Conservation (phyloP, 92 coral and sea anemone genomes). For the Palythoa grandis region DNA sequence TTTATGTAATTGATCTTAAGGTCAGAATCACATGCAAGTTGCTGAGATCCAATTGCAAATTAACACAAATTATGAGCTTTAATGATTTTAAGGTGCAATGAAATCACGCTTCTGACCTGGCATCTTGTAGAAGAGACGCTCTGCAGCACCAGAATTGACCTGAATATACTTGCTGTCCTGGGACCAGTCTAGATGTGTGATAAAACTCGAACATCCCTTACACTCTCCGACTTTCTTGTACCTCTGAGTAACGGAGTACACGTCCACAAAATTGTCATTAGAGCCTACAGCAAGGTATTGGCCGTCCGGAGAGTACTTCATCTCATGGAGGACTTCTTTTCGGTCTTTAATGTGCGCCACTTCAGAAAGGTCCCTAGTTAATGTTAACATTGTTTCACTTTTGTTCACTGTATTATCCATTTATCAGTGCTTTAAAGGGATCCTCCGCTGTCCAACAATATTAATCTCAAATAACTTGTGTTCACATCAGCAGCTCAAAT, state of each 20-base stretch:
- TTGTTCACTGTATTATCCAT: neutral
- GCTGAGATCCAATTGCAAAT: too few relatives aligned
- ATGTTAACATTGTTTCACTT: neutral
- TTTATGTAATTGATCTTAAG: too few relatives aligned
- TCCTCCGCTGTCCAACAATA: too few relatives aligned
- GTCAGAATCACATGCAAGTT: too few relatives aligned
- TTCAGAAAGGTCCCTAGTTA: conserved; percentile 88
- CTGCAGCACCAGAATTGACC: conserved; percentile 98
- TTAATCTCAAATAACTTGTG: too few relatives aligned
- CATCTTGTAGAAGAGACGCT: conserved; percentile 92
- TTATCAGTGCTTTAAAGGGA: neutral
- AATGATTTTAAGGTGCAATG: neutral
- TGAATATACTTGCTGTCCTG: conserved; percentile 95
- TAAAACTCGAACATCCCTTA: conserved; percentile 96
- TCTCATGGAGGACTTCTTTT: conserved; percentile 92
- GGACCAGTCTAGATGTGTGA: conserved; percentile 99
- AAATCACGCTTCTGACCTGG: conserved; percentile 71
- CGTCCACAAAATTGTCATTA: conserved; percentile 98
- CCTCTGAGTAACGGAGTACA: conserved; percentile 90
- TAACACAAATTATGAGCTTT: neutral
- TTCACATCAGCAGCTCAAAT: too few relatives aligned
- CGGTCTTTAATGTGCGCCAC: conserved; percentile 90
- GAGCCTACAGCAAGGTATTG: conserved; percentile 97
- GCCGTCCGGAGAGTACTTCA: conserved; percentile 98
- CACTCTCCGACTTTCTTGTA: conserved; percentile 99